A percentile compares a stretch with the other conserved stretches of the same genome.
Evolutionary conservation across 2,113 vertebrate genomes (phyloP).

Genomic region (Osmerus eperlanus): DNA sequence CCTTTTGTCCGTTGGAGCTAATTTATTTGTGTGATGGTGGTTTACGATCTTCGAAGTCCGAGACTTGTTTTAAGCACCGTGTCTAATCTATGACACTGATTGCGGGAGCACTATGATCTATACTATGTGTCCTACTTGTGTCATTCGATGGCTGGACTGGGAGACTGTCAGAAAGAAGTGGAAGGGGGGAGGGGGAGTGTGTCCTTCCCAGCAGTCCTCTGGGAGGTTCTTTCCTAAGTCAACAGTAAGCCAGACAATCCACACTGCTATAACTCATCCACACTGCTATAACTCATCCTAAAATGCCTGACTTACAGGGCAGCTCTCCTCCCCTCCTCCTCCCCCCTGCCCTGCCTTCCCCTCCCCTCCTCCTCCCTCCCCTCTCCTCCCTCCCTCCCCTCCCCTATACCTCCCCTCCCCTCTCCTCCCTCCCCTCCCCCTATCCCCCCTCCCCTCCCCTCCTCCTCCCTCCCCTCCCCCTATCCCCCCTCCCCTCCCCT

Average conservation of each 20-base stretch:
- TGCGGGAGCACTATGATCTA: constrained; percentile 1
- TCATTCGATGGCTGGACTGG: neutral
- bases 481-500: too few relatives aligned
- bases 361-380: too few relatives aligned
- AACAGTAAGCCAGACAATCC: constrained; percentile 34
- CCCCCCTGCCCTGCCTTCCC: too few relatives aligned
- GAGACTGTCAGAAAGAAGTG: too few relatives aligned
- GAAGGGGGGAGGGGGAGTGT: neutral
- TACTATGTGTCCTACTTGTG: neutral
- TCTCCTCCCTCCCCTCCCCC: too few relatives aligned
- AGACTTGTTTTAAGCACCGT: constrained; percentile 12
- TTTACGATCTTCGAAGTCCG: constrained; percentile 3
- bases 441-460: too few relatives aligned
- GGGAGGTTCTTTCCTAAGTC: neutral
- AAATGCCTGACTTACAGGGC: neutral
- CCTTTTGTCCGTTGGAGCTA: constrained; percentile 32
- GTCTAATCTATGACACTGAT: too few relatives aligned
- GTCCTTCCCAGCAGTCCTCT: neutral
- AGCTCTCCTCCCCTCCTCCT: neutral
- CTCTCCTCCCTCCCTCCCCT: too few relatives aligned
- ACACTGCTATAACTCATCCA: constrained; percentile 11
- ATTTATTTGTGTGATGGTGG: constrained; percentile 12
- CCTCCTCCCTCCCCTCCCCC: too few relatives aligned
- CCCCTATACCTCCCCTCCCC: too few relatives aligned
- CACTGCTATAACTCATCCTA: constrained; percentile 24